Conservation (phyloP, 2,888 invertebrate genomes). For the Cosmia trapezina region DNA sequence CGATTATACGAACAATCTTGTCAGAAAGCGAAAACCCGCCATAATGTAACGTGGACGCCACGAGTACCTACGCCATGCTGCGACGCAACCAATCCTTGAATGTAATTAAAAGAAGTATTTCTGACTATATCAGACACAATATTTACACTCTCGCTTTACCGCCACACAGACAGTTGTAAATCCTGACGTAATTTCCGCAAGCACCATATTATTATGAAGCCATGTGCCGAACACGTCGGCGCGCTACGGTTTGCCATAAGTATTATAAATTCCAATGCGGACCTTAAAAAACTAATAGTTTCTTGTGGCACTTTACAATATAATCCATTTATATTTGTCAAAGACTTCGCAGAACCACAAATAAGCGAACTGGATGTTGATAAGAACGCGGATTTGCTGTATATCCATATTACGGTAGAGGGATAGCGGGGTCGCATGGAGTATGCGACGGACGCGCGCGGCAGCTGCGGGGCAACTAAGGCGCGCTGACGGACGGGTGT, state of each 20-base stretch:
- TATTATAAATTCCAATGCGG: conserved; percentile 88
- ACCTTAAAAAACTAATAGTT: conserved; percentile 84
- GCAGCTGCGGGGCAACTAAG: conserved; percentile 89
- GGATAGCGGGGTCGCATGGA: conserved; percentile 85
- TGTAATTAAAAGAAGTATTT: conserved; percentile 58
- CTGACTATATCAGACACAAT: conserved; percentile 64
- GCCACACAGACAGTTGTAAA: conserved; percentile 73
- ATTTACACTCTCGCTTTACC: conserved; percentile 79
- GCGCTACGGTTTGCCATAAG: conserved; percentile 81
- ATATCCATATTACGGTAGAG: conserved; percentile 89
- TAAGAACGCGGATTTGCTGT: conserved; percentile 87
- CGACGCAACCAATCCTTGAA: conserved; percentile 62
- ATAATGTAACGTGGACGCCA: conserved; percentile 87
- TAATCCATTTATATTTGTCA: conserved; percentile 90
- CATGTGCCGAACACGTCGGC: conserved; percentile 90
- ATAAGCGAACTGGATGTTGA: conserved; percentile 88
- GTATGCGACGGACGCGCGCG: conserved; percentile 88
- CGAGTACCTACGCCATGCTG: conserved; percentile 81
- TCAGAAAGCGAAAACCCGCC: conserved; percentile 81
- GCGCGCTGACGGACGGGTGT: conserved; percentile 70
- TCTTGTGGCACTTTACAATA: conserved; percentile 87
- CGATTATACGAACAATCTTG: conserved; percentile 45
- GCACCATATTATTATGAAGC: conserved; percentile 86
- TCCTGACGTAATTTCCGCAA: conserved; percentile 83
- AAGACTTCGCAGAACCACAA: conserved; percentile 89